These are phyloP conservation scores for Paramisgurnus dabryanus DNA, from an alignment of 2,113 vertebrate species.

Conservation along the genomic window DNA sequence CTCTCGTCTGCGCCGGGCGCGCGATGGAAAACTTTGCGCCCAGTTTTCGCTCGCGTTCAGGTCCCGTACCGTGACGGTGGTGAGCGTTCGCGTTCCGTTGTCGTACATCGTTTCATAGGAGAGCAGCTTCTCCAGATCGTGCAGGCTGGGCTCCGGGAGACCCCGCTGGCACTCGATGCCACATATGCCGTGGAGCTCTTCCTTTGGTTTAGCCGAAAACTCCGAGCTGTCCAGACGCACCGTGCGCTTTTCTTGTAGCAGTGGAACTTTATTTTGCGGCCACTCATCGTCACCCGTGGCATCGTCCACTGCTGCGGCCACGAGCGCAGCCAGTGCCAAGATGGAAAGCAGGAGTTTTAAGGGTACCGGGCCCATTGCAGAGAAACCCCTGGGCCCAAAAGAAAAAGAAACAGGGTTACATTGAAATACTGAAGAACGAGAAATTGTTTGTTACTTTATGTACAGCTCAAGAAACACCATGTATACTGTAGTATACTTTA, in stretches of 20 bases:
- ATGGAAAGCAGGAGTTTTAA: constrained; percentile 77
- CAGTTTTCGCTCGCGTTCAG: constrained; percentile 52
- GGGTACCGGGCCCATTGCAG: constrained; percentile 80
- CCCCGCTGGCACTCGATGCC: constrained; percentile 89
- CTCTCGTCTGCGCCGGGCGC: constrained; percentile 79
- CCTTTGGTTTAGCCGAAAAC: constrained; percentile 78
- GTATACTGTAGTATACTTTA: no score
- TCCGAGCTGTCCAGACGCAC: constrained; percentile 80
- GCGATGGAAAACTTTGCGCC: constrained; percentile 52
- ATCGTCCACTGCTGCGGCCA: constrained; percentile 69
- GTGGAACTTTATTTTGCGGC: constrained; percentile 85
- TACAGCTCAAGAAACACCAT: no score
- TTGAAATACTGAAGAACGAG: neutral
- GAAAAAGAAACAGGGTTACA: neutral
- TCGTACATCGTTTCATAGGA: constrained; percentile 93
- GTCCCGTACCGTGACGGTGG: constrained; percentile 80
- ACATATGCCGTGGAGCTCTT: constrained; percentile 76
- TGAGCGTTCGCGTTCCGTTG: constrained; percentile 88
- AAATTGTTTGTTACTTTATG: neutral
- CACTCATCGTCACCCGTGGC: constrained; percentile 75
- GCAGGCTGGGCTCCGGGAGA: constrained; percentile 76
- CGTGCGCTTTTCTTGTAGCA: constrained; percentile 81
- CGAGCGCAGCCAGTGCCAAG: constrained; percentile 68
- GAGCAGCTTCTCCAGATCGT: constrained; percentile 84
- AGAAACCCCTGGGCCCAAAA: constrained; percentile 68